Base-by-base conservation (phyloP, 2,113 vertebrate genomes). In the Mus spicilegus region DNA sequence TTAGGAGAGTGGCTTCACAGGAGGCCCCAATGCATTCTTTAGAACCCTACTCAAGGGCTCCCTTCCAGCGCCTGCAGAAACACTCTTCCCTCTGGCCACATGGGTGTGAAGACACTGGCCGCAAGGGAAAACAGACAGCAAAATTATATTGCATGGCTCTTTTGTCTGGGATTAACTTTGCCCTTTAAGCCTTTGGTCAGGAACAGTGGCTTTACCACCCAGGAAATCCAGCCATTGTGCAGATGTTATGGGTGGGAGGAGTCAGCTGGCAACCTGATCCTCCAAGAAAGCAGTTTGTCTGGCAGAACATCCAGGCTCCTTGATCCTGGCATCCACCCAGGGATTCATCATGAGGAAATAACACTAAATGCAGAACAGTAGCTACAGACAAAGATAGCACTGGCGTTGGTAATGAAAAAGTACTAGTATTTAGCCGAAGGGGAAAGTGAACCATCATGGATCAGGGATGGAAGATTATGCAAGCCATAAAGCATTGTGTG, bases 81-180 rank as follows among this genome's bases (percentile, higher is more conserved):
- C 36, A 0, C 19, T 20, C 22, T 93, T 22, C 42, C 39, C 28
- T 42, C 8, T 33, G 46, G 82, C 72, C 51, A n/a, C 28, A 1
- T 13, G 36, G 7, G 20, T 8, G 3, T 75, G 46, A 93, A 90
- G 65, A 82, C 46, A 85, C 39, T 89, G 61, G 42, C 33, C 78
- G 22, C 63, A 65, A 54, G 88, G 87, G 39, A 26, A 0, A 26
- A 82, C n/a, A 89, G 81, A 81, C 7, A 28, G 77, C 33, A 67
- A 70, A 51, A 58, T 54, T 46, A 24, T 65, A 78, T 30, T 11
- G 56, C 39, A 14, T 39, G n/a, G 26, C 49, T 39, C 58, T n/a
- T 90, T 39, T 72, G 89, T 97, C 76, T 90, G 81, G 80, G 10
- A 78, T 84, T 89, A 72, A 95, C 56, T 22, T n/a, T 69, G 87